A percentile compares a stretch with the other conserved stretches of the same genome.
Conservation (phyloP, 2,113 vertebrate genomes). For the Rattus norvegicus region DNA sequence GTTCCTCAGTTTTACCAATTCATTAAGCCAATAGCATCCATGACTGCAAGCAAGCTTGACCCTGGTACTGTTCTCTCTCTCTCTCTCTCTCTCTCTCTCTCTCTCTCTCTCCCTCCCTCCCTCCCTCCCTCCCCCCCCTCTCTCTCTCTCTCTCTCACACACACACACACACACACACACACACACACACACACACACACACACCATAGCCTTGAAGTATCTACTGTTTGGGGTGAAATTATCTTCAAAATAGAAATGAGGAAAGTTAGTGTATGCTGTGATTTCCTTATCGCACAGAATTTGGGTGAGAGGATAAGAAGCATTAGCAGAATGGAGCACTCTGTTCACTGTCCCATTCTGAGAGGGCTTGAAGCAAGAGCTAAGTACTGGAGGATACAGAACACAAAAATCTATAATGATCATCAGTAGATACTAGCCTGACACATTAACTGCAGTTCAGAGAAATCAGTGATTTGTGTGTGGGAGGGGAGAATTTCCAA, state of each 20-base stretch:
- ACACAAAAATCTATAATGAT: background rate
- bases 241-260: background rate
- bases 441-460: background rate
- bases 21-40: background rate
- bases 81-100: too few species aligned
- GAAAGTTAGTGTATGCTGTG: background rate
- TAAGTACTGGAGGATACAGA: background rate
- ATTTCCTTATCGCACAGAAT: slow-evolving; percentile 41
- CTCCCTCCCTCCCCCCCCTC: too few species aligned
- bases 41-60: background rate
- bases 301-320: background rate
- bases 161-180: background rate
- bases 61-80: background rate
- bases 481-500: background rate
- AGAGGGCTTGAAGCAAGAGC: background rate
- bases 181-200: background rate
- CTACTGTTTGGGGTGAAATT: slow-evolving; percentile 8
- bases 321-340: background rate
- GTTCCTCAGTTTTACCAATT: background rate
- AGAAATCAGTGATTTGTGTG: background rate
- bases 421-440: background rate
- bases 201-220: background rate
- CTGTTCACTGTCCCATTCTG: background rate
- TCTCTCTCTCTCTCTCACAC: background rate
- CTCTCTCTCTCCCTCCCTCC: too few species aligned